A percentile compares a stretch with the other conserved stretches of the same genome.
phyloP scores from a whole-genome alignment of 2,113 vertebrate genomes.

The Panthera uncia region DNA sequence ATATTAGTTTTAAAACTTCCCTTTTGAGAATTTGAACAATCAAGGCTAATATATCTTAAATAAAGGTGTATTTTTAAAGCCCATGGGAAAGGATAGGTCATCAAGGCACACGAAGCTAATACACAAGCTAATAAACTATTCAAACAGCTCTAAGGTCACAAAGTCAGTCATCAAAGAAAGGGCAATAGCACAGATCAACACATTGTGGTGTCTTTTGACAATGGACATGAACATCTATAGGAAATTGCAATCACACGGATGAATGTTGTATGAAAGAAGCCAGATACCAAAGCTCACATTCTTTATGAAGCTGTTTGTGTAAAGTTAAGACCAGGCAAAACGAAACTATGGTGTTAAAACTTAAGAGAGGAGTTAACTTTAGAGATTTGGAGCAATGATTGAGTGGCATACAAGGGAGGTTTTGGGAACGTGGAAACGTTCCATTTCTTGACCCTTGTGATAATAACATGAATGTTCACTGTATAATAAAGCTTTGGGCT shows the following conservation, averaged over 20 bases:
- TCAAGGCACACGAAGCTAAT: neutral
- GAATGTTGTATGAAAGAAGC: neutral
- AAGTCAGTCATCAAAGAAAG: neutral
- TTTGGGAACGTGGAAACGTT: neutral
- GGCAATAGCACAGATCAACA: neutral
- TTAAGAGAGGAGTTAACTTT: neutral
- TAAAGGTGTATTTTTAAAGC: neutral
- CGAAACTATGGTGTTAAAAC: neutral
- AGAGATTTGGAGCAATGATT: neutral
- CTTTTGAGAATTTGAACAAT: neutral
- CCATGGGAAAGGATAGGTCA: neutral
- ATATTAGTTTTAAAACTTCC: neutral
- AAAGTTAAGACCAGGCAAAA: neutral
- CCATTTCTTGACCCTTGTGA: neutral
- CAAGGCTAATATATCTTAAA: neutral
- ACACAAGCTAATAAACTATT: neutral
- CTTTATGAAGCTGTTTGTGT: neutral
- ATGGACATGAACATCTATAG: neutral
- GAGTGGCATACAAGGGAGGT: neutral
- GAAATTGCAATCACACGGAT: neutral
- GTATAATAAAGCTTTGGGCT: neutral
- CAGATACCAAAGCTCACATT: neutral
- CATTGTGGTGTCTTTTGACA: neutral
- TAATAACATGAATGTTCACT: neutral
- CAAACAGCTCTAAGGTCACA: neutral